A percentile compares a stretch with the other conserved stretches of the same genome.
These are phyloP conservation scores for Patella vulgata DNA, from an alignment of 1,140 invertebrate species.

Conservation along the genomic window DNA sequence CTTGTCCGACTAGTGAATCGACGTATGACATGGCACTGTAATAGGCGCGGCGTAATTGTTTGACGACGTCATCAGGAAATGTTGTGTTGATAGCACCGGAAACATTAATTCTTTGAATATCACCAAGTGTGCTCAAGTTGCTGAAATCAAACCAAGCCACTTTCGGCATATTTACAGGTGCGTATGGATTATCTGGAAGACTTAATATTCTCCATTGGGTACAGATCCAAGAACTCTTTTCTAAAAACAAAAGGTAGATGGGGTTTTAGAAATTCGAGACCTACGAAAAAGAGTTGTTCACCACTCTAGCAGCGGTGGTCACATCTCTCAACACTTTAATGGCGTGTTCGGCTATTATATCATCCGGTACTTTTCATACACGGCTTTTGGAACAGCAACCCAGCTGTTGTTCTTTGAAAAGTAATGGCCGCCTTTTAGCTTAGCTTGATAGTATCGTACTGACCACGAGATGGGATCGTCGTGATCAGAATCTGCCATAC, in stretches of 20 bases:
- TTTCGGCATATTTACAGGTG: too few species aligned
- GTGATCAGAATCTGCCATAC: neutral
- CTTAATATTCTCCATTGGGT: slow-evolving; percentile 22
- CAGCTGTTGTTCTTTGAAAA: neutral
- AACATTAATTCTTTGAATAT: too few species aligned
- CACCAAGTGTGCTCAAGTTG: too few species aligned
- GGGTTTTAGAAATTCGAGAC: slow-evolving; percentile 37
- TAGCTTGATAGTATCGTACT: slow-evolving; percentile 20
- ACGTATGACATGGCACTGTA: slow-evolving; percentile 15
- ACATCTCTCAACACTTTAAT: slow-evolving; percentile 75
- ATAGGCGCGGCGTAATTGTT: slow-evolving; percentile 21
- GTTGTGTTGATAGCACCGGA: slow-evolving; percentile 2
- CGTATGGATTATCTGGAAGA: too few species aligned
- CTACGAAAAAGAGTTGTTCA: slow-evolving; percentile 55
- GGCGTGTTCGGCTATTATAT: slow-evolving; percentile 73
- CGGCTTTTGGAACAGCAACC: neutral
- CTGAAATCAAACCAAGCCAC: too few species aligned
- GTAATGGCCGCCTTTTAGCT: neutral
- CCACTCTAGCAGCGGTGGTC: slow-evolving; percentile 3
- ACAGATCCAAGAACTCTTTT: slow-evolving; percentile 25
- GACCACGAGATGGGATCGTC: slow-evolving; percentile 28
- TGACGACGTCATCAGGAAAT: slow-evolving; percentile 9
- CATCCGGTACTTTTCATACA: slow-evolving; percentile 73
- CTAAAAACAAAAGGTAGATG: slow-evolving; percentile 42
- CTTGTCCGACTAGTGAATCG: slow-evolving; percentile 22